phyloP scores from a whole-genome alignment of 2,888 invertebrate genomes.

The Phragmatobia fuliginosa region DNA sequence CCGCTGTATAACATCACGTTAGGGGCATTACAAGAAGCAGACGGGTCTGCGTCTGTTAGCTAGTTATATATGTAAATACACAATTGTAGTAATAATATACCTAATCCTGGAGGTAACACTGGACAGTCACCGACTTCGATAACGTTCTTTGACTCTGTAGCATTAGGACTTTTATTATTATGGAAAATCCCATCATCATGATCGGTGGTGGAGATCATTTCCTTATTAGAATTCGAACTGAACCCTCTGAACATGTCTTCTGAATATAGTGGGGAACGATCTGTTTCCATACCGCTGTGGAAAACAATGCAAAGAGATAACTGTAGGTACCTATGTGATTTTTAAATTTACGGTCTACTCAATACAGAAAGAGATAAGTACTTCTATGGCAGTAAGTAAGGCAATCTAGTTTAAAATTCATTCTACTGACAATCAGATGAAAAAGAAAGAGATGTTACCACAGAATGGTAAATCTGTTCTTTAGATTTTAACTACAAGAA shows the following conservation, averaged over 20 bases:
- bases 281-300: slow-evolving; percentile 5
- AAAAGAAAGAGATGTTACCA: no score
- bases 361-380: background rate
- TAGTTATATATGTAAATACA: no score
- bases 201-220: background rate
- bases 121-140: background rate
- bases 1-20: no score
- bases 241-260: background rate
- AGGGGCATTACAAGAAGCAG: no score
- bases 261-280: background rate
- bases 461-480: no score
- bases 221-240: background rate
- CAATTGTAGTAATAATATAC: background rate
- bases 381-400: no score
- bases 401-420: no score
- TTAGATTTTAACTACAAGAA: no score
- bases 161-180: background rate
- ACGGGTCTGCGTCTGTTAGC: no score
- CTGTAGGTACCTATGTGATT: no score
- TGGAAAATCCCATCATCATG: background rate
- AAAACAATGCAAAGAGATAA: background rate
- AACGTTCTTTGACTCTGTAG: background rate
- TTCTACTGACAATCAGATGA: no score
- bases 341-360: background rate
- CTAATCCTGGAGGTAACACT: slow-evolving; percentile 9